Evolutionary conservation across 2,797 vertebrate species (phyloP), one percentile per base, ranked within the genome.

Genomic region (Synaphobranchus kaupii): DNA sequence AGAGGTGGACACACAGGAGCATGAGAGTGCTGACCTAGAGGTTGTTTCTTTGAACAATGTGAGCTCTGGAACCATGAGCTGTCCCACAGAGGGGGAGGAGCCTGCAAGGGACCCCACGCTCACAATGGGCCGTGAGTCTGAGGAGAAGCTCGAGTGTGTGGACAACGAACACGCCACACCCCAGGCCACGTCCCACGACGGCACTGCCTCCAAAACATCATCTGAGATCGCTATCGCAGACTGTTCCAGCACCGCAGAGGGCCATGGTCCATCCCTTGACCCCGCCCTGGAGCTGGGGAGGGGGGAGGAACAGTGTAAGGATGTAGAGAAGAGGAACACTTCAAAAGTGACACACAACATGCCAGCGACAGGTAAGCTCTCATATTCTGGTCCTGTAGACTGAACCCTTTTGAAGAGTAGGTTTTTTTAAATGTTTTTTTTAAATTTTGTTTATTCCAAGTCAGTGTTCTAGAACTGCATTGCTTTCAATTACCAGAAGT

Each of bases 41-140:
- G 60, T 31, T 22, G 50, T 87, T 52, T 73, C 82, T 87, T 52
- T 76, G 54, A 84, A 28, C 44, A 25, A 63, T 48, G 22, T 13
- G 25, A n/a, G 31, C 13, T 31, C 25, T 22, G 82, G 84, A 58
- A 68, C 22, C 15, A 56, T 47, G n/a, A 60, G 50, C 47, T 52
- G 60, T 22, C 84, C 58, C 2, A 68, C 20, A 1, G 71, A 52
- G 31, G 54, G 34, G 44, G 54, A 58, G 80, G 81, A 88, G 48
- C 50, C 76, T 71, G 58, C 88, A 80, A 86, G 83, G 87, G 90
- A 89, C 60, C 48, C 89, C 25, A 84, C 90, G 86, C 89, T 15
- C 66, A 83, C 90, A 50, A 52, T 52, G 83, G 90, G 4, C 76
- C 12, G 48, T 87, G 76, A 81, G 28, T 12, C 83, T 22, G 58